phyloP scores from a whole-genome alignment of 2,888 invertebrate species.

The Temnothorax unifasciatus region DNA sequence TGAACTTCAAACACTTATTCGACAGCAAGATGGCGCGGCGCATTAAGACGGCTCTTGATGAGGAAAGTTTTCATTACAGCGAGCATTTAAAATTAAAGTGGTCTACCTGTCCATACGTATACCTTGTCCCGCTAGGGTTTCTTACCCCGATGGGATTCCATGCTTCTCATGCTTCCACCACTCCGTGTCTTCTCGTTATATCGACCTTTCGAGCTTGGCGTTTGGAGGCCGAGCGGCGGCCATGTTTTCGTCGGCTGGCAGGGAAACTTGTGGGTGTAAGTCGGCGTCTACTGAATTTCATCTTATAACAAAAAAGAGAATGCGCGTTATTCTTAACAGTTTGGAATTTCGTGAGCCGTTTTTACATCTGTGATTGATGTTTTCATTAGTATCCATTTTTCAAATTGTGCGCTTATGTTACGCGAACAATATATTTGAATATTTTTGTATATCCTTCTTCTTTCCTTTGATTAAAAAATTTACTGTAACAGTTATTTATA shows the following conservation, averaged over 20 bases:
- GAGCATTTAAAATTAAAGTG: constrained; percentile 73
- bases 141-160: constrained; percentile 62
- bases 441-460: neutral
- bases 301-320: constrained; percentile 62
- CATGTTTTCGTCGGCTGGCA: constrained; percentile 63
- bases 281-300: constrained; percentile 66
- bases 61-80: constrained; percentile 80
- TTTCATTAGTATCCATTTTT: neutral
- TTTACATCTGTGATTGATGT: neutral
- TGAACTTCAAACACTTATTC: constrained; percentile 50
- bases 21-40: constrained; percentile 62
- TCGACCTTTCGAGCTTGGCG: constrained; percentile 47
- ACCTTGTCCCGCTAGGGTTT: constrained; percentile 59
- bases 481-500: neutral
- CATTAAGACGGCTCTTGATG: constrained; percentile 71
- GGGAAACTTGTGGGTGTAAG: constrained; percentile 24
- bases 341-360: neutral
- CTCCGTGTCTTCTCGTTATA: constrained; percentile 48
- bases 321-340: neutral
- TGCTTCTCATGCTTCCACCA: constrained; percentile 42
- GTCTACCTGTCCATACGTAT: constrained; percentile 53
- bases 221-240: constrained; percentile 61
- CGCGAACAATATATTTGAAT: too few relatives aligned
- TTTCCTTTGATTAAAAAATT: neutral
- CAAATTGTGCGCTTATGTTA: neutral